These are phyloP conservation scores for Brachionus paranguensis DNA, from an alignment of 1,140 invertebrate species.

Conservation along the genomic window DNA sequence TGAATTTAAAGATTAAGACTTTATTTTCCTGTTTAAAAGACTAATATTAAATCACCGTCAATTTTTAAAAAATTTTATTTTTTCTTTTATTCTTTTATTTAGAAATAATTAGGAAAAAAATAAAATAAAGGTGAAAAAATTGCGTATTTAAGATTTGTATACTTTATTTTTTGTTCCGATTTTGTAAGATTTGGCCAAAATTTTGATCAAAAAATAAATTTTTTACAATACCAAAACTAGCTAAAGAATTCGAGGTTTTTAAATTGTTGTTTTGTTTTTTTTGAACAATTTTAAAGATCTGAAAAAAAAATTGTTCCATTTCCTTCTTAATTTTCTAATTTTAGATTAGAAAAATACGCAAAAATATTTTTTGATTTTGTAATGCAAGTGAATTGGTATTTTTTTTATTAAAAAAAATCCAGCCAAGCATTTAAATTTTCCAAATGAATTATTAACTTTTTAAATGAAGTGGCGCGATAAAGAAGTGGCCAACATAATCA, in stretches of 20 bases:
- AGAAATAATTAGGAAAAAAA: no score
- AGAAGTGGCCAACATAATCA: background rate
- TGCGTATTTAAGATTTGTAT: no score
- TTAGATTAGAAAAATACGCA: no score
- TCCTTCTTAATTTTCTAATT: no score
- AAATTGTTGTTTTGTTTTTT: no score
- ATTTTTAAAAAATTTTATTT: background rate
- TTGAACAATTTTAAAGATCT: no score
- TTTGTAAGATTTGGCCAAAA: background rate
- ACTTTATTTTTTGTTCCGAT: background rate
- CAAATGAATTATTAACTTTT: background rate
- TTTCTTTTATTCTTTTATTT: no score
- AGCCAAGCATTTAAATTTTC: background rate
- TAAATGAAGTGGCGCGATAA: background rate
- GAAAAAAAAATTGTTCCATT: background rate
- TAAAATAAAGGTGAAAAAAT: no score
- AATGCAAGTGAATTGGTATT: background rate
- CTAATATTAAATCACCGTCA: background rate
- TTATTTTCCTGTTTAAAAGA: background rate
- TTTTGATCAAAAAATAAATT: background rate
- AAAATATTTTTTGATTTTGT: background rate
- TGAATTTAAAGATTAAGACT: no score
- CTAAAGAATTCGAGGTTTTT: background rate
- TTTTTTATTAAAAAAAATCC: background rate
- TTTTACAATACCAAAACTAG: background rate